Conservation (phyloP, 1,140 invertebrate genomes). For the Drosophila fuyamai region DNA sequence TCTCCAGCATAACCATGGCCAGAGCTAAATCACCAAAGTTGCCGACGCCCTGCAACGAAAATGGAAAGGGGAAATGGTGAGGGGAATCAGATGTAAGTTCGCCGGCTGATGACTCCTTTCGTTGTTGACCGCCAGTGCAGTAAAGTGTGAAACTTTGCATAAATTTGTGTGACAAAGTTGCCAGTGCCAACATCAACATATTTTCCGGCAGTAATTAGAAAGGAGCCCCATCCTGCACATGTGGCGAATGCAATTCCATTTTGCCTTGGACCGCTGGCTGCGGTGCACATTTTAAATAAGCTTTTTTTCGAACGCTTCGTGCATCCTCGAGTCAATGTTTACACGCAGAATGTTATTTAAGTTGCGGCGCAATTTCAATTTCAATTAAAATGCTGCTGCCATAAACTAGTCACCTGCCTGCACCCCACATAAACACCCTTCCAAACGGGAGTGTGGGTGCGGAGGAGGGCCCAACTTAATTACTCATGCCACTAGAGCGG, state of each 20-base stretch:
- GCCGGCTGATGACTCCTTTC: slow-evolving; percentile 46
- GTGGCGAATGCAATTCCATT: slow-evolving; percentile 62
- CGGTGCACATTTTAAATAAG: slow-evolving; percentile 58
- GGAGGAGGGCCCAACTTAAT: slow-evolving; percentile 62
- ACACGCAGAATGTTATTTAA: slow-evolving; percentile 77
- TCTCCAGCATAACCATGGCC: slow-evolving; percentile 80
- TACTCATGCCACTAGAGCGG: slow-evolving; percentile 72
- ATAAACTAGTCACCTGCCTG: slow-evolving; percentile 46
- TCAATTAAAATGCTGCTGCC: slow-evolving; percentile 72
- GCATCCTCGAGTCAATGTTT: slow-evolving; percentile 61
- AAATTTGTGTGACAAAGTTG: slow-evolving; percentile 74
- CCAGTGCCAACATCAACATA: slow-evolving; percentile 74
- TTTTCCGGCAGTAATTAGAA: slow-evolving; percentile 76
- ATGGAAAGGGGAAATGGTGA: background rate
- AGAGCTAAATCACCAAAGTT: slow-evolving; percentile 84
- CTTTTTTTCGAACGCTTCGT: slow-evolving; percentile 35
- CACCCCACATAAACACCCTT: slow-evolving; percentile 13
- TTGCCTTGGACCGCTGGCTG: slow-evolving; percentile 28
- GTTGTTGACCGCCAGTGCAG: slow-evolving; percentile 59
- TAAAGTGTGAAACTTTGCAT: slow-evolving; percentile 81
- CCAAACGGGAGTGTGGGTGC: no score
- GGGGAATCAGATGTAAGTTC: slow-evolving; percentile 16
- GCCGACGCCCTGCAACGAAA: slow-evolving; percentile 66
- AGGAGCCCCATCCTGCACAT: slow-evolving; percentile 23
- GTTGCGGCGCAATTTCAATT: slow-evolving; percentile 78